phyloP scores from a whole-genome alignment of 2,797 vertebrate genomes.

The Hyperoplus immaculatus region DNA sequence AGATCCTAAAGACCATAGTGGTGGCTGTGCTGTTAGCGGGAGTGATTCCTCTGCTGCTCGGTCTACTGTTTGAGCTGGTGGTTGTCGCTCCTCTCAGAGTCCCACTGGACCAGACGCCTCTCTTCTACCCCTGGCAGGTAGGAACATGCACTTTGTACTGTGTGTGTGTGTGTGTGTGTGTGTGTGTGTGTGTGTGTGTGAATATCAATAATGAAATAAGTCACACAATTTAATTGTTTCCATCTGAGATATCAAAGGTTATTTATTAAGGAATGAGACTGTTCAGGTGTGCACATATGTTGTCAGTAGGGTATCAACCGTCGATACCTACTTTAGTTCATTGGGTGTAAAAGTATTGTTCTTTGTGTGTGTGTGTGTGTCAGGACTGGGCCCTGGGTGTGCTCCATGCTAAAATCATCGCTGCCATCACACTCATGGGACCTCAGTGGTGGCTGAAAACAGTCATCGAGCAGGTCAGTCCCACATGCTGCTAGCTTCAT shows the following conservation, averaged over 20 bases:
- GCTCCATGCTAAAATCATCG: slow-evolving; percentile 98
- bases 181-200: background rate
- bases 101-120: slow-evolving; percentile 95
- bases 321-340: background rate
- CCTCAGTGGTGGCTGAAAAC: slow-evolving; percentile 99
- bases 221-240: background rate
- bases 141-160: background rate
- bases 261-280: background rate
- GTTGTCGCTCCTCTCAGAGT: slow-evolving; percentile 95
- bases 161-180: background rate
- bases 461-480: slow-evolving; percentile 96
- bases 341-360: background rate
- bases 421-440: slow-evolving; percentile 97
- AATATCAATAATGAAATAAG: background rate
- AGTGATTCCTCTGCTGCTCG: slow-evolving; percentile 93
- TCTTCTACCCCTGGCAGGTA: slow-evolving; percentile 99
- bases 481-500: background rate
- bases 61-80: slow-evolving; percentile 95
- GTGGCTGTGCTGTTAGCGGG: slow-evolving; percentile 93
- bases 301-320: background rate
- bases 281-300: background rate
- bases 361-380: slow-evolving; percentile 24
- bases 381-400: slow-evolving; percentile 99
- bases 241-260: background rate
- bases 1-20: slow-evolving; percentile 95